Base-by-base conservation (phyloP, 2,113 vertebrate genomes). In the Corythornis madagascariensis region DNA sequence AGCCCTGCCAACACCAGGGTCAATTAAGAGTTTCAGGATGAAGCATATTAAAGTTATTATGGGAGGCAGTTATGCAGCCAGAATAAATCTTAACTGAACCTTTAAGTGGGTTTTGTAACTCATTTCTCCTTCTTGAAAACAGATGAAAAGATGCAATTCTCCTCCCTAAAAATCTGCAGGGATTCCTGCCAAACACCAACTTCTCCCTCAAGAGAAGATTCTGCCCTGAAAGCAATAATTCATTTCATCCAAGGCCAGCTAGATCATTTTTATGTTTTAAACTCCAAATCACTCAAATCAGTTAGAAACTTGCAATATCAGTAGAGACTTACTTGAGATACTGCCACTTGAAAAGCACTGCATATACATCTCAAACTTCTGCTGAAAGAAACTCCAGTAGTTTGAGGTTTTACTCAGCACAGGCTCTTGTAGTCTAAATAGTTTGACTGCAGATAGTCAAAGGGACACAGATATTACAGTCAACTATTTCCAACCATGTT, bases 1-100 rank as follows among this genome's bases (percentile, higher is more conserved):
- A 96, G 86, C 81, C 85, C 72, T 97, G 97, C 97, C 97, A 97
- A 92, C 88, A 97, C 93, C 33, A 89, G 60, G 94, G 91, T 95
- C 96, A 96, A 95, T 95, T 95, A 97, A 75, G 81, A 97, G 89
- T 88, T 96, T 84, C 94, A 95, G 93, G 89, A 96, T 87, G 92
- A 96, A 96, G 88, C 94, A 96, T 96, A 97, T 96, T 97, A 95
- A 94, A 94, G 94, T 95, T 96, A 97, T 96, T 96, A 97, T 28
- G 81, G 86, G 59, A 84, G 95, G 95, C 97, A 97, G 95, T 93
- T 96, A 96, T 86, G 94, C 86, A 94, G 96, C 83, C 89, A 96
- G 95, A 97, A 97, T 96, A 97, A 97, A 97, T 97, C 93, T 96
- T 92, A 94, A 94, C 86, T 84, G 87, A 95, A 96, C 78, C 65